phyloP scores from a whole-genome alignment of 2,113 vertebrate species.

The Phrynosoma blainvillii region DNA sequence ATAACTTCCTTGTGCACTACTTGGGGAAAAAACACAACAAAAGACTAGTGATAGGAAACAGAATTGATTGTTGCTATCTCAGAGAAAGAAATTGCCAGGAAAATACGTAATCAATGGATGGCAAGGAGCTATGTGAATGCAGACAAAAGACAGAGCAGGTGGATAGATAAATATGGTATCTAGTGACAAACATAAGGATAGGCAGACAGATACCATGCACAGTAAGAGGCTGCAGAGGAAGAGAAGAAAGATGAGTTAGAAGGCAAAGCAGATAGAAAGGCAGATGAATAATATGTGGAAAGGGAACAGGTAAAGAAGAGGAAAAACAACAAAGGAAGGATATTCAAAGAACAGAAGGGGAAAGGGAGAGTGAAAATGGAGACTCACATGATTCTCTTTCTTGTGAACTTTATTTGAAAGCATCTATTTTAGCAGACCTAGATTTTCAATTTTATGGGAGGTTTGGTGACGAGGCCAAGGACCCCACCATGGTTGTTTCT shows the following conservation, averaged over 20 bases:
- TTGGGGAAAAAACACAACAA: not conserved
- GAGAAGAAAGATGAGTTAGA: not conserved
- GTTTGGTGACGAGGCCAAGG: not conserved
- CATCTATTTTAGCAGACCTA: not conserved
- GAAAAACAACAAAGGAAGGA: not conserved
- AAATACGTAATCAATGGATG: not conserved
- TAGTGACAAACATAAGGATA: constrained; percentile 10
- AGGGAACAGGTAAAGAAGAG: not conserved
- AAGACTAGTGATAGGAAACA: not conserved
- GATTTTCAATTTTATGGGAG: too few species aligned
- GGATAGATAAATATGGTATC: not conserved
- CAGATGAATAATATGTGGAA: constrained; percentile 1
- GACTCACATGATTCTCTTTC: not conserved
- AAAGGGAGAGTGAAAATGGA: not conserved
- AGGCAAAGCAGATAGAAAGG: constrained; percentile 18
- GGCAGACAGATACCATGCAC: not conserved
- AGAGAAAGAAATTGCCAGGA: not conserved
- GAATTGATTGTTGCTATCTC: not conserved
- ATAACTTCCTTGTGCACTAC: not conserved
- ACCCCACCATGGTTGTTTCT: not conserved
- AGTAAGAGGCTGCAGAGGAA: not conserved
- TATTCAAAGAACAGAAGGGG: not conserved
- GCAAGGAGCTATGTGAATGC: constrained; percentile 6
- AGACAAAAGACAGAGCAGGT: constrained; percentile 11
- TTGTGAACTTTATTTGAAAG: not conserved